Conservation (phyloP, 2,113 vertebrate genomes). For the Mohoua ochrocephala region DNA sequence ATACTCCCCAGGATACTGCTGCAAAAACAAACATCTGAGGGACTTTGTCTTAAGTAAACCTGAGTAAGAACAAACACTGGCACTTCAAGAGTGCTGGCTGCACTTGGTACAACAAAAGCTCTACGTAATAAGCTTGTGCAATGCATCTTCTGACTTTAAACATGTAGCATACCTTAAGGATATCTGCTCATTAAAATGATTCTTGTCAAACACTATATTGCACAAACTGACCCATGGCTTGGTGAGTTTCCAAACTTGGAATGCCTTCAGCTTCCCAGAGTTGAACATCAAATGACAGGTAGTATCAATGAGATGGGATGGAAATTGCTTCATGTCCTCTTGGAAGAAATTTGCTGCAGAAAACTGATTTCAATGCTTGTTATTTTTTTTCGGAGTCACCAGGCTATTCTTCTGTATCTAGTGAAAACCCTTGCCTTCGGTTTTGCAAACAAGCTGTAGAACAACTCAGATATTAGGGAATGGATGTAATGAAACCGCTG, state of each 20-base stretch:
- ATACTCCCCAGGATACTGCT: not conserved
- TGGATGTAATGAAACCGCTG: not conserved
- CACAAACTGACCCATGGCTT: not conserved
- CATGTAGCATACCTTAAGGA: not conserved
- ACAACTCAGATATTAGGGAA: not conserved
- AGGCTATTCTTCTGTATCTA: not conserved
- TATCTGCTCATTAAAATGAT: slow-evolving; percentile 41
- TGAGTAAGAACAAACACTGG: not conserved
- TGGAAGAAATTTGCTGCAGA: not conserved
- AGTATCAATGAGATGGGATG: not conserved
- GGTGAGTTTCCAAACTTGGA: not conserved
- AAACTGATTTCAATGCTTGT: not conserved
- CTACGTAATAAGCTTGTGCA: not conserved
- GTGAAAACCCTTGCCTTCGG: not conserved
- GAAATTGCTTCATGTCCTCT: not conserved
- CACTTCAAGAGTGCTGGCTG: not conserved
- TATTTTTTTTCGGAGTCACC: not conserved
- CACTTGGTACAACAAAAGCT: not conserved
- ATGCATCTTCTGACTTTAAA: not conserved
- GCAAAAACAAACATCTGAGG: not conserved
- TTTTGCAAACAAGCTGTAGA: not conserved
- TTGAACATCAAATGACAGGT: not conserved
- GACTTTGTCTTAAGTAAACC: not conserved
- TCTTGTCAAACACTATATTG: slow-evolving; percentile 7
- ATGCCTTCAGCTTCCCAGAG: not conserved